These are phyloP conservation scores for Pygoscelis antarcticus DNA, from an alignment of 2,113 vertebrate genomes.

Conservation along the genomic window DNA sequence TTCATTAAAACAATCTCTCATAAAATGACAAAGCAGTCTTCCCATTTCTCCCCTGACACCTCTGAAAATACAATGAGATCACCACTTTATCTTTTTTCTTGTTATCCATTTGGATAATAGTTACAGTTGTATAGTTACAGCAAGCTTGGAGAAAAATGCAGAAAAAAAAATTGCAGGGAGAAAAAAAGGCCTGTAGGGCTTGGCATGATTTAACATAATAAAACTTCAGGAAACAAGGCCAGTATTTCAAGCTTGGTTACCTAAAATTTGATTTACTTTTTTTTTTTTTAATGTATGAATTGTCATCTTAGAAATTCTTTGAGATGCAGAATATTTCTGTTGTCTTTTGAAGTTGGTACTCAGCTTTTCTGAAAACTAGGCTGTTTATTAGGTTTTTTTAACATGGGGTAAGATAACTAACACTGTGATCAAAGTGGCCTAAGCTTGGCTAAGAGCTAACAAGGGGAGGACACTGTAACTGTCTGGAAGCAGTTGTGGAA, in stretches of 20 bases:
- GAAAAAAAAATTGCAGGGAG: neutral
- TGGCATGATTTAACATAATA: neutral
- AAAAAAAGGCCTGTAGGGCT: neutral
- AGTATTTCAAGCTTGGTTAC: neutral
- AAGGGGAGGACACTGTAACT: neutral
- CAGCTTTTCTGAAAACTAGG: neutral
- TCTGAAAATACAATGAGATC: slow-evolving; percentile 31
- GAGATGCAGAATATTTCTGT: neutral
- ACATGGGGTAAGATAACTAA: neutral
- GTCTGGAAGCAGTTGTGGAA: neutral
- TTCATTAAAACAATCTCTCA: slow-evolving; percentile 4
- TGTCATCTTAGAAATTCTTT: neutral
- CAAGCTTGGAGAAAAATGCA: neutral
- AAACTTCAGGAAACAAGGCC: neutral
- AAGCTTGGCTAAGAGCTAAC: neutral
- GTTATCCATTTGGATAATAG: neutral
- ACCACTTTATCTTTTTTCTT: slow-evolving; percentile 16
- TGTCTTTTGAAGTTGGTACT: neutral
- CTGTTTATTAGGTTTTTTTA: neutral
- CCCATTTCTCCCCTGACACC: slow-evolving; percentile 6
- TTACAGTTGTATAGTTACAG: neutral
- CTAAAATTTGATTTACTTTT: neutral
- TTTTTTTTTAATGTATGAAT: neutral
- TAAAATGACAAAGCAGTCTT: slow-evolving; percentile 13
- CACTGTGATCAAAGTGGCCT: neutral